Conservation (phyloP, 2,113 vertebrate genomes). For the Proterorhinus semilunaris region DNA sequence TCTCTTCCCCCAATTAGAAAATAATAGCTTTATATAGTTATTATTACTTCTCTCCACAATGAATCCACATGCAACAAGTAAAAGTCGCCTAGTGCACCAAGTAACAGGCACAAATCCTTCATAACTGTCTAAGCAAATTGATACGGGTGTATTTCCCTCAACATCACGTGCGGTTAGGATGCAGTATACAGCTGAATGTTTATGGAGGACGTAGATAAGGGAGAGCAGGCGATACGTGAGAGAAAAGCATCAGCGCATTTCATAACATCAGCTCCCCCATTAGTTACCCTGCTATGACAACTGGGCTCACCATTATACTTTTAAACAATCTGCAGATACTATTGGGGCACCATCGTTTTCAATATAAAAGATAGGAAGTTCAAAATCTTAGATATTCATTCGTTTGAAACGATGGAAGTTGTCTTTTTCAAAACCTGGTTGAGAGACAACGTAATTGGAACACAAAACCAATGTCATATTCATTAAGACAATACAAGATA, state of each 20-base stretch:
- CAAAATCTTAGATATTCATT: constrained; percentile 48
- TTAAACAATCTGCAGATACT: constrained; percentile 52
- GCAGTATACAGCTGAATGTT: constrained; percentile 37
- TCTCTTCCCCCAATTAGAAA: no score
- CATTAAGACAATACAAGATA: constrained; percentile 6
- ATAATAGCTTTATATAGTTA: no score
- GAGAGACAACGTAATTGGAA: constrained; percentile 27
- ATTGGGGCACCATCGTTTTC: constrained; percentile 50
- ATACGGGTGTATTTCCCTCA: no score
- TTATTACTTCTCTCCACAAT: no score
- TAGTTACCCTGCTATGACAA: constrained; percentile 51
- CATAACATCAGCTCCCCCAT: constrained; percentile 55
- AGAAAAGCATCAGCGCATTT: constrained; percentile 43
- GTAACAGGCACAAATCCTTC: no score
- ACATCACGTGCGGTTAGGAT: constrained; percentile 4
- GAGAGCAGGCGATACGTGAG: constrained; percentile 46
- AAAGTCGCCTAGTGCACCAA: no score
- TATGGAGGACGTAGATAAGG: constrained; percentile 48
- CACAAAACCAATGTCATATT: constrained; percentile 22
- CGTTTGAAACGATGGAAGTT: constrained; percentile 39
- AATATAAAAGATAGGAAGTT: constrained; percentile 40
- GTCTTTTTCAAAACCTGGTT: constrained; percentile 29
- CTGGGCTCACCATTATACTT: constrained; percentile 42
- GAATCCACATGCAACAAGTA: no score
- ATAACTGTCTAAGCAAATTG: no score